A percentile compares a stretch with the other conserved stretches of the same genome.
Evolutionary conservation across 1,140 invertebrate genomes (phyloP).

Genomic region (Zaprionus davidi): DNA sequence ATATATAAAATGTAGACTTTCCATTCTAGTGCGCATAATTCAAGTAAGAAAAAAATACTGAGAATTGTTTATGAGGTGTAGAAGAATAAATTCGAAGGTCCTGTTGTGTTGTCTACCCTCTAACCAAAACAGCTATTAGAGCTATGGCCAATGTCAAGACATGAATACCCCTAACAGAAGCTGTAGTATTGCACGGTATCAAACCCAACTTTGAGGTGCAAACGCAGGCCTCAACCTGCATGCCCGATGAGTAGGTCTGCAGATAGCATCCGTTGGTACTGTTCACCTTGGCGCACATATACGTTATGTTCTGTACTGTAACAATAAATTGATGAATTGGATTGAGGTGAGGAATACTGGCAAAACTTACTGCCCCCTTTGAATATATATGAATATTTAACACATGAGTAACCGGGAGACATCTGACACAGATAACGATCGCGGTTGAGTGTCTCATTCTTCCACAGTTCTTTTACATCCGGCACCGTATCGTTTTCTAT

Average conservation of each 20-base stretch:
- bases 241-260: conserved; percentile 62
- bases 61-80: too few relatives aligned
- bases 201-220: conserved; percentile 67
- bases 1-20: too few relatives aligned
- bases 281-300: conserved; percentile 79
- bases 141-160: conserved; percentile 36
- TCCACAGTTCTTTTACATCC: conserved; percentile 70
- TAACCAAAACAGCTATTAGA: conserved; percentile 16
- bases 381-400: conserved; percentile 80
- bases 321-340: too few relatives aligned
- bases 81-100: too few relatives aligned
- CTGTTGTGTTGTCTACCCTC: neutral
- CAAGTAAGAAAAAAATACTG: too few relatives aligned
- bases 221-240: conserved; percentile 76
- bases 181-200: conserved; percentile 67
- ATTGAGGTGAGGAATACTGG: neutral
- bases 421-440: conserved; percentile 68
- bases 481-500: conserved; percentile 72
- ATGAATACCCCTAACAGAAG: neutral
- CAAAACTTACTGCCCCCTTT: conserved; percentile 70
- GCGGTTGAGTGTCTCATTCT: conserved; percentile 49
- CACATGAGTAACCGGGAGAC: conserved; percentile 63
- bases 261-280: conserved; percentile 68
- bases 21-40: too few relatives aligned
- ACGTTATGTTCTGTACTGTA: conserved; percentile 78